phyloP scores from a whole-genome alignment of 2,113 vertebrate genomes.

The Clarias macrocephalus region DNA sequence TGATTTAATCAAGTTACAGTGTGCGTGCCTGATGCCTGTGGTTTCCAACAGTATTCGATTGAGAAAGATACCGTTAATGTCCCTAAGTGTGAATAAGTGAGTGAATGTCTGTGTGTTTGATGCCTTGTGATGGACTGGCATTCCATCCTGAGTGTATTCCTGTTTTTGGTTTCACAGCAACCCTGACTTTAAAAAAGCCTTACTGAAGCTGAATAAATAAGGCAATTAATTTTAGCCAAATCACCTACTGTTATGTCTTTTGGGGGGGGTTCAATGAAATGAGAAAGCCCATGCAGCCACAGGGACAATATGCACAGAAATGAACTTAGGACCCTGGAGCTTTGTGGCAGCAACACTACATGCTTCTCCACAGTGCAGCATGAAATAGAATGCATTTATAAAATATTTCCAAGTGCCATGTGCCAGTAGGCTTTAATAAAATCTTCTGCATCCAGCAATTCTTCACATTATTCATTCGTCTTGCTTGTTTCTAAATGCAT shows the following conservation, averaged over 20 bases:
- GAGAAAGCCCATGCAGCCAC: background rate
- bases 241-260: background rate
- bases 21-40: background rate
- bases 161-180: background rate
- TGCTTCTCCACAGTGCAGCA: background rate
- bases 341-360: background rate
- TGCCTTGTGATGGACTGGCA: background rate
- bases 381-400: background rate
- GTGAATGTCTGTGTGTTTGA: background rate
- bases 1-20: background rate
- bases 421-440: background rate
- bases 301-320: background rate
- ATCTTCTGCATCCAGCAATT: background rate
- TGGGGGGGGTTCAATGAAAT: background rate
- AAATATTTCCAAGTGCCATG: background rate
- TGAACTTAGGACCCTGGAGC: background rate
- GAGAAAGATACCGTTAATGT: background rate
- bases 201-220: background rate
- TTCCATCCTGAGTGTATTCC: background rate
- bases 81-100: background rate
- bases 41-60: background rate
- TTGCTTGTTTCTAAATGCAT: background rate
- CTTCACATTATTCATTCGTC: background rate
- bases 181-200: background rate
- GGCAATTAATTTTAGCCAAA: background rate